Evolutionary conservation across 1,140 invertebrate species (phyloP).

Genomic region (Drosophila persimilis): DNA sequence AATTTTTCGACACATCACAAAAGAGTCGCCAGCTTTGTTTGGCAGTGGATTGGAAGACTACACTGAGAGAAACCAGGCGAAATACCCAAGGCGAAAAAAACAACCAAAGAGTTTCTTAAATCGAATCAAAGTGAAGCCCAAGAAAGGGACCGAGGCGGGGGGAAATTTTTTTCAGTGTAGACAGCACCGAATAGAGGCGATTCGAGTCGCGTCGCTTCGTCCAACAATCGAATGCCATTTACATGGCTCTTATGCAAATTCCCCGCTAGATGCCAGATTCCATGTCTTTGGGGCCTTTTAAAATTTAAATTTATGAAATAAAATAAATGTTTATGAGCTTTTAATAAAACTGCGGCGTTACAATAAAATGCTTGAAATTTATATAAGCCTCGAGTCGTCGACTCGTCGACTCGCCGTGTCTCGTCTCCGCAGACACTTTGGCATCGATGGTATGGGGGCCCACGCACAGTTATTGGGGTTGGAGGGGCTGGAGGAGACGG

Average conservation of each 20-base stretch:
- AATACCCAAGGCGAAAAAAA: neutral
- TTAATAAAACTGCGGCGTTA: conserved; percentile 73
- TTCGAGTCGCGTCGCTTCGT: too few relatives aligned
- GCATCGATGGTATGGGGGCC: conserved; percentile 43
- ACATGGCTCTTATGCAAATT: conserved; percentile 78
- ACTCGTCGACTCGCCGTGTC: neutral
- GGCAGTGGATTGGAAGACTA: neutral
- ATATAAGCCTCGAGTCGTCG: conserved; percentile 55
- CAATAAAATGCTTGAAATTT: conserved; percentile 79
- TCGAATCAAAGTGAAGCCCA: too few relatives aligned
- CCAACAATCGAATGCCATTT: conserved; percentile 72
- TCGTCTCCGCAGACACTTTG: conserved; percentile 66
- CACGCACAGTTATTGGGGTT: conserved; percentile 7
- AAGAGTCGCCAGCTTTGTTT: conserved; percentile 22
- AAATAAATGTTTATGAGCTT: conserved; percentile 81
- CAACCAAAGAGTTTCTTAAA: too few relatives aligned
- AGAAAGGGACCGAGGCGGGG: too few relatives aligned
- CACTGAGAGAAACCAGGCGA: neutral
- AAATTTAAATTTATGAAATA: conserved; percentile 78
- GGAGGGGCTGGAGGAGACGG: conserved; percentile 19
- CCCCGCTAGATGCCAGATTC: conserved; percentile 8
- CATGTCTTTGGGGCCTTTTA: conserved; percentile 45
- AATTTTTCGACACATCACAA: conserved; percentile 63
- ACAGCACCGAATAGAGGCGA: too few relatives aligned
- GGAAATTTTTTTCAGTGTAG: too few relatives aligned